phyloP scores from a whole-genome alignment of 2,888 invertebrate species.

The Schizotus pectinicornis region DNA sequence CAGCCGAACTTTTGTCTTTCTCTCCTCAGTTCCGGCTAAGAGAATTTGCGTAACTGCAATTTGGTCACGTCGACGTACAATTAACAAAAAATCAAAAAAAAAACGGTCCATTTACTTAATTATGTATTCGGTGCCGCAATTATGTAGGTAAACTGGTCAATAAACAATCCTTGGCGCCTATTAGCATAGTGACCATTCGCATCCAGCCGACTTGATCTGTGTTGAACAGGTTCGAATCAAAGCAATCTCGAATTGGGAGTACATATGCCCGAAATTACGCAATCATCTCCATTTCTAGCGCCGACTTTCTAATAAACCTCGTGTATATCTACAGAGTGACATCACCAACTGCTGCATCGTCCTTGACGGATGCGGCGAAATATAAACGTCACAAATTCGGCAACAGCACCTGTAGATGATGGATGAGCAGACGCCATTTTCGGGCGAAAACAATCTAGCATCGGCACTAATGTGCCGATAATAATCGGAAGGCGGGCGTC shows the following conservation, averaged over 20 bases:
- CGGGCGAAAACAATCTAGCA: conserved; percentile 2
- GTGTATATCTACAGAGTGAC: conserved; percentile 12
- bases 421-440: conserved; percentile 1
- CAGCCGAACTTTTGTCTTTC: too few species aligned
- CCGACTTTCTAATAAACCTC: conserved; percentile 14
- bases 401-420: conserved; percentile 3
- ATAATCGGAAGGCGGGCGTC: too few species aligned
- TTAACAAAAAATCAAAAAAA: conserved; percentile 1
- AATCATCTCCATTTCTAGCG: conserved; percentile 16
- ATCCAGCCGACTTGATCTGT: neutral
- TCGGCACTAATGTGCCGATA: too few species aligned
- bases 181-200: conserved; percentile 12
- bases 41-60: too few species aligned
- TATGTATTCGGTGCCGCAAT: conserved; percentile 2
- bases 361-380: conserved; percentile 14
- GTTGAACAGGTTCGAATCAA: conserved; percentile 15
- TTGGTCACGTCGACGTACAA: neutral
- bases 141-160: conserved; percentile 26
- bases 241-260: conserved; percentile 17
- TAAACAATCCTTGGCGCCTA: conserved; percentile 26
- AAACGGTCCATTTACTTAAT: conserved; percentile 3
- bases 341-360: conserved; percentile 13
- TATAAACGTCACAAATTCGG: neutral
- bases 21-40: too few species aligned
- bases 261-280: conserved; percentile 11